Evolutionary conservation across 2,113 vertebrate genomes (phyloP), one percentile per base, ranked within the genome.

Genomic region (Grus americana): DNA sequence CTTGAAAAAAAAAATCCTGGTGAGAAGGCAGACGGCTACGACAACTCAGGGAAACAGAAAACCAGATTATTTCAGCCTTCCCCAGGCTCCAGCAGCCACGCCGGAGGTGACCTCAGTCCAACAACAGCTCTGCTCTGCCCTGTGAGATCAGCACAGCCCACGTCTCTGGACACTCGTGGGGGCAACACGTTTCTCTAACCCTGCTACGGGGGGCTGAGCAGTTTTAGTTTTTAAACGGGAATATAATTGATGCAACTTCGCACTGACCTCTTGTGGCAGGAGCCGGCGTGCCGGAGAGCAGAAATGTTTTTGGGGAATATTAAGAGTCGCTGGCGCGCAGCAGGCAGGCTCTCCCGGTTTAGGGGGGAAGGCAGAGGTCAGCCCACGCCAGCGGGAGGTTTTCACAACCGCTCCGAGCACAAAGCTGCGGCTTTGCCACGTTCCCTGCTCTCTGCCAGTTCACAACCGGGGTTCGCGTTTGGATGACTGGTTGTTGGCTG

Each of bases 31-130:
- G 24, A 10, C 0, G 14, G 49, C 44, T 50, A 4, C 4, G 2
- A 18, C 8, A 7, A 12, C 47, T 27, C 5, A 1, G 1, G 12
- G 49, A 34, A 40, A n/a, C 0, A 22, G n/a, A 27, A 61, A 40
- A 15, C 3, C 11, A 7, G 30, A 6, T 19, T 44, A 44, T 44
- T 44, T 44, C 15, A 44, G 40, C 44, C 44, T 44, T 44, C 44
- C 44, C 44, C 44, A 44, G 44, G 44, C 44, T 44, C 44, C 44
- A 16, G 44, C 44, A 14, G 14, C 44, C 44, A 15, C 13, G 52
- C 52, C 26, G 26, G 26, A 54, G 52, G 52, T 54, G 26, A 15
- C 26, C 26, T 54, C 52, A 29, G 52, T 27, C 44, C 34, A 1
- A 15, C 5, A 4, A 61, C 21, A 6, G 52, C 78, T 38, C 50